These are phyloP conservation scores for Drosophila sulfurigaster DNA, from an alignment of 1,140 invertebrate genomes.

Conservation along the genomic window DNA sequence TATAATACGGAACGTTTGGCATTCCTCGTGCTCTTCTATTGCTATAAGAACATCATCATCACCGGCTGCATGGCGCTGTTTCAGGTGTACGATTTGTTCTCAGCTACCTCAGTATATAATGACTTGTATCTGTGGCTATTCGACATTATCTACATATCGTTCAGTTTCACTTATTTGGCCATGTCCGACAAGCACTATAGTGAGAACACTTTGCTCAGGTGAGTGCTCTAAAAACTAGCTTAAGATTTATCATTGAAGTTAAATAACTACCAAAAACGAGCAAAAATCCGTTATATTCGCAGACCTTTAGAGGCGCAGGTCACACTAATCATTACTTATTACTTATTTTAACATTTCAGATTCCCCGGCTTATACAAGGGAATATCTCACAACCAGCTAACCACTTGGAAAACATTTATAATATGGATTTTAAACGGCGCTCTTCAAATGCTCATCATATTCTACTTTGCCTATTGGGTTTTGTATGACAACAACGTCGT, in stretches of 20 bases:
- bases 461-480: slow-evolving; percentile 82
- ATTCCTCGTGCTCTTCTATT: slow-evolving; percentile 92
- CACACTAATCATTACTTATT: not conserved
- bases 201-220: slow-evolving; percentile 87
- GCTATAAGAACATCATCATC: slow-evolving; percentile 93
- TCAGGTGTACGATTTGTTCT: slow-evolving; percentile 87
- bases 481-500: slow-evolving; percentile 82
- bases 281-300: too few relatives aligned
- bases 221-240: slow-evolving; percentile 38
- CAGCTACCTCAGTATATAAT: slow-evolving; percentile 89
- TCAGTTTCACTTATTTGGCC: slow-evolving; percentile 89
- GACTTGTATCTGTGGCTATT: slow-evolving; percentile 90
- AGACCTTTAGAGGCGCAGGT: too few relatives aligned
- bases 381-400: slow-evolving; percentile 87
- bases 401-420: slow-evolving; percentile 87
- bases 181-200: slow-evolving; percentile 90
- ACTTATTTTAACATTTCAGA: slow-evolving; percentile 57
- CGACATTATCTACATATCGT: slow-evolving; percentile 90
- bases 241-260: too few relatives aligned
- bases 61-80: slow-evolving; percentile 87
- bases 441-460: slow-evolving; percentile 86
- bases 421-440: slow-evolving; percentile 88
- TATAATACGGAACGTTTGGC: slow-evolving; percentile 91
- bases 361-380: slow-evolving; percentile 89
- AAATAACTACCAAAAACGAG: too few relatives aligned